Evolutionary conservation across 2,797 vertebrate species (phyloP), one percentile per base, ranked within the genome.

Genomic region (Leucoraja ocellata): DNA sequence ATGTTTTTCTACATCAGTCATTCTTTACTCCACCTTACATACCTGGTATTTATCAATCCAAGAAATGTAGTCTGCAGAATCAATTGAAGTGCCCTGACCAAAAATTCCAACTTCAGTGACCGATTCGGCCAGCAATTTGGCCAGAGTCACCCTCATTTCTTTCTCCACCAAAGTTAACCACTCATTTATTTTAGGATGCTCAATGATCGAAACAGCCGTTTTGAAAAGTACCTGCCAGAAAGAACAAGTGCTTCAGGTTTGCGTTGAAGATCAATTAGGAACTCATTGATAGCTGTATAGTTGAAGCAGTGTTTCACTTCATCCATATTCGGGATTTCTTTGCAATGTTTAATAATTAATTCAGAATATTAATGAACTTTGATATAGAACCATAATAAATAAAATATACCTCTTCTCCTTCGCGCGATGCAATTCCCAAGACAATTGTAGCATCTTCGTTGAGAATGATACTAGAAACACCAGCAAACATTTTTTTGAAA

Each of bases 401-500:
- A 8, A 58, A 92, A 73, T n/a, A 11, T 96, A 98, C 97, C 97
- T 99, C 99, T 93, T 99, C 99, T 94, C 99, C 99, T 95, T 99
- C 99, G 0, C 99, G 97, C 46, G 99, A 99, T 0, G 98, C 99
- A 94, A 99, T 98, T 79, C 99, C 99, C 95, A 99, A 95, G 93
- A 99, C 98, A 68, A 97, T 96, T 0, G 98, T 97, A 96, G 96
- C 99, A 94, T 99, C 98, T 94, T 99, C 99, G 0, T 98, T 99
- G 25, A 99, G 97, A 93, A 99, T 97, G 95, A 99, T 99, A 96
- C 98, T 99, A 0, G 99, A 98, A 61, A 99, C 99, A 0, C 99
- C 99, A 32, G 99, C 99, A 93, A 99, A 99, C 99, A 99, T 99
- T 94, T 99, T 99, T 95, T 99, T 99, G 96, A 99, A 99, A 95